Percentiles rank a stretch among this genome's conserved stretches.
Evolutionary conservation across 1,140 invertebrate genomes (phyloP).

Genomic region (Zaprionus ornatus): DNA sequence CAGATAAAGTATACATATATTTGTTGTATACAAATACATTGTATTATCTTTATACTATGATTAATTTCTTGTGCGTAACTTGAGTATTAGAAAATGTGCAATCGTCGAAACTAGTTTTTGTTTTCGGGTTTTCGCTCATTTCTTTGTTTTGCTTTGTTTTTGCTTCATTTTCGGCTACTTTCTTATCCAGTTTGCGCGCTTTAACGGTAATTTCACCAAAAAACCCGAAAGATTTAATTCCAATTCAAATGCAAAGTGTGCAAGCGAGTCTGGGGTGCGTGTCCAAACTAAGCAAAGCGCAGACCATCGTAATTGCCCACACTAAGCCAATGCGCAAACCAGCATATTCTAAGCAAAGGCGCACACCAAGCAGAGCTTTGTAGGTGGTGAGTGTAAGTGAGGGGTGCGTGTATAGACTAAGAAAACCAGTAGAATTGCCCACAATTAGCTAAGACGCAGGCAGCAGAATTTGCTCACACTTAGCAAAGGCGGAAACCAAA

Average conservation of each 20-base stretch:
- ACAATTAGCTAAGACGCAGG: not conserved
- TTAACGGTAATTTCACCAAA: conserved; percentile 1
- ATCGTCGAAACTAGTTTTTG: not conserved
- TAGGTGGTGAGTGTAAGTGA: too few relatives aligned
- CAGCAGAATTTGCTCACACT: not conserved
- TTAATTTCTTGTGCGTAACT: not conserved
- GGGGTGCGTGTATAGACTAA: too few relatives aligned
- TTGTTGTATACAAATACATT: too few relatives aligned
- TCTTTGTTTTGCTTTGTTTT: conserved; percentile 8
- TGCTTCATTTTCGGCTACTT: conserved; percentile 27
- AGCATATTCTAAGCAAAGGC: not conserved
- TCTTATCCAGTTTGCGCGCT: conserved; percentile 40
- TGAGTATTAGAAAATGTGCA: not conserved
- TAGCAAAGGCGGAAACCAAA: not conserved
- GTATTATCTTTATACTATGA: not conserved
- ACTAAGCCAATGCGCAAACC: not conserved
- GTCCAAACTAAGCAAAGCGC: not conserved
- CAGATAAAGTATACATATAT: too few relatives aligned
- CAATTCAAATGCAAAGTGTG: conserved; percentile 14
- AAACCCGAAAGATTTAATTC: conserved; percentile 13
- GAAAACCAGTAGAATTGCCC: not conserved
- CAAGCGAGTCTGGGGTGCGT: not conserved
- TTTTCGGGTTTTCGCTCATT: not conserved
- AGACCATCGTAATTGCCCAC: not conserved
- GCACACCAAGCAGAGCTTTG: too few relatives aligned